Conservation (phyloP, 2,797 vertebrate genomes). For the Phylloscopus collybita region DNA sequence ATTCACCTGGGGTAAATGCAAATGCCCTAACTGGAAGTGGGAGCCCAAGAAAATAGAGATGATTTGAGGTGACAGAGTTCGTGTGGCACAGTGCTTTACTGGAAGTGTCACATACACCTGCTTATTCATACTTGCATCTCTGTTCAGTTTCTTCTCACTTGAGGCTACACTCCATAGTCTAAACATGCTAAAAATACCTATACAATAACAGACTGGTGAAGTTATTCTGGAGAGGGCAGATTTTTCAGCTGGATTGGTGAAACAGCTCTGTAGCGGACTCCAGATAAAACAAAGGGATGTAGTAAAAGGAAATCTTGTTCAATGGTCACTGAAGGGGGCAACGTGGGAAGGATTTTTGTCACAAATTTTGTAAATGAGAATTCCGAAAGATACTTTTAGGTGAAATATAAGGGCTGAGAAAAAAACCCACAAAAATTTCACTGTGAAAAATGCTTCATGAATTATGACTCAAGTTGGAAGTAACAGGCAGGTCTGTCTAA, state of each 20-base stretch:
- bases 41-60: neutral
- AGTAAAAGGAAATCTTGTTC: neutral
- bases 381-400: neutral
- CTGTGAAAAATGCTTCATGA: neutral
- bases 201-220: neutral
- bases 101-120: neutral
- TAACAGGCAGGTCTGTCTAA: neutral
- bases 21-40: neutral
- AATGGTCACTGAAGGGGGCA: neutral
- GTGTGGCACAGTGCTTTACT: neutral
- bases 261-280: neutral
- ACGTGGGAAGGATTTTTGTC: neutral
- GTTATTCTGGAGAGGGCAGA: neutral
- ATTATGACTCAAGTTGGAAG: neutral
- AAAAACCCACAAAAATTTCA: neutral
- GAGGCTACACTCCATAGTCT: neutral
- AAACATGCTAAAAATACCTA: neutral
- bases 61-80: neutral
- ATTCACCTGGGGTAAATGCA: neutral
- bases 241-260: neutral
- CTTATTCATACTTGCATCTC: neutral
- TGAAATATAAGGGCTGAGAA: neutral
- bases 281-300: neutral
- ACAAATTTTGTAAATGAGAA: neutral
- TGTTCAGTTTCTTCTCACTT: neutral